Base-by-base conservation (phyloP, 2,113 vertebrate species). In the Anolis sagrei region DNA sequence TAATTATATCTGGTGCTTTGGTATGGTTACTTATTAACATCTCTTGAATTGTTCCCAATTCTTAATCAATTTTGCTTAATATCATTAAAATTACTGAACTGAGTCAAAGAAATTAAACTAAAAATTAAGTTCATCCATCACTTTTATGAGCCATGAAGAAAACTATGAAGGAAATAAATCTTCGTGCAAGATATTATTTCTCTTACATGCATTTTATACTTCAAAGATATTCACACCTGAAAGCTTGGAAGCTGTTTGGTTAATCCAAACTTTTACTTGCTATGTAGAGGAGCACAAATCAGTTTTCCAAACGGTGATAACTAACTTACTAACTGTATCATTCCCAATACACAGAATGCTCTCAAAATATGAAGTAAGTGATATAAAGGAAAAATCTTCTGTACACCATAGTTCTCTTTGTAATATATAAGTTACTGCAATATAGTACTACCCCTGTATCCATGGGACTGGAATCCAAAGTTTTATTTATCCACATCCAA, bases 41-140 rank as follows among this genome's bases (percentile, higher is more conserved):
- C 87, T 90, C 86, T 76, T 87, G 85, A 95, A 90, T n/a, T 4
- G 76, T 90, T 93, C 90, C 91, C 93, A 85, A 92, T 91, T 88
- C 86, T 91, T 90, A 92, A 93, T 92, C 92, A 95, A 95, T 95
- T 95, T 93, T 95, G 93, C 91, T 94, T 92, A 93, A 84, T 89
- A 93, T 94, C 91, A 89, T 86, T 87, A 91, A 96, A 96, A 95
- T 96, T 95, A 95, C 93, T 94, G 95, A 95, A 93, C 90, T 95
- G 95, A 95, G 92, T 68, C 93, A 93, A 95, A 95, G 93, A 95
- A 96, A 96, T 96, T 96, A 96, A 96, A 96, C 91, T 93, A 95
- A 97, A 97, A 96, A 97, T 97, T 97, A 96, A 76, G 83, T 94
- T 91, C 93, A 97, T 97, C 95, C 94, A 97, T 97, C 96, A 97